phyloP scores from a whole-genome alignment of 2,113 vertebrate species.

The Anser brachyrhynchus region DNA sequence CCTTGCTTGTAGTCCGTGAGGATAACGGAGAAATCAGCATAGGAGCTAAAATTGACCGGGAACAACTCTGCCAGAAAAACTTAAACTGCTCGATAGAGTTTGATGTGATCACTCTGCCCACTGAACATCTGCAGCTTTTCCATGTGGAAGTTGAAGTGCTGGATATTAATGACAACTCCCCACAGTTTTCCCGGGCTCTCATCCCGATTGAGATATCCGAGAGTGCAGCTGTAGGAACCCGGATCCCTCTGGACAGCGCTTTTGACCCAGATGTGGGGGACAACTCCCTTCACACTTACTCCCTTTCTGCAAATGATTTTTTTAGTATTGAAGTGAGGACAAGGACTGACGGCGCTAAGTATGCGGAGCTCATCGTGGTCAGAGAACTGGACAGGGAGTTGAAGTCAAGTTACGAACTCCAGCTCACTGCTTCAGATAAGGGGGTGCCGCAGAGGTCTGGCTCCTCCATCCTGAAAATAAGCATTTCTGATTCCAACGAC shows the following conservation, averaged over 20 bases:
- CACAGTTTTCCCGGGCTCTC: constrained; percentile 90
- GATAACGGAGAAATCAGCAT: constrained; percentile 94
- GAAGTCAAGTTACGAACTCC: constrained; percentile 88
- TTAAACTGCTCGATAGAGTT: constrained; percentile 97
- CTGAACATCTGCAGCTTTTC: constrained; percentile 94
- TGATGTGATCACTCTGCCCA: constrained; percentile 95
- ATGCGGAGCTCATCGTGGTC: constrained; percentile 92
- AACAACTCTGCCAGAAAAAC: constrained; percentile 94
- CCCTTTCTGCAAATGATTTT: constrained; percentile 89
- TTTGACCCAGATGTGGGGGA: constrained; percentile 93
- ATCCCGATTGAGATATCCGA: constrained; percentile 96
- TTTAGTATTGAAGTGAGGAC: constrained; percentile 92
- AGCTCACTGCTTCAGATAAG: constrained; percentile 90
- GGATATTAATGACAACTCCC: constrained; percentile 97
- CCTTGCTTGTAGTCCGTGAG: constrained; percentile 87
- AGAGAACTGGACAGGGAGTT: constrained; percentile 90
- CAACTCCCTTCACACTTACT: constrained; percentile 91
- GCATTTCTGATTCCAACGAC: constrained; percentile 95
- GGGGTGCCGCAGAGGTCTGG: constrained; percentile 90
- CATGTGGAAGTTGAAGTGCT: constrained; percentile 96
- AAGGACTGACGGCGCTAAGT: constrained; percentile 93
- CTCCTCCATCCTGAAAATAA: constrained; percentile 92
- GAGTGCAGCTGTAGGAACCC: constrained; percentile 93
- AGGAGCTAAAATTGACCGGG: constrained; percentile 91
- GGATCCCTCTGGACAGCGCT: constrained; percentile 92